Conservation (phyloP, 2,888 invertebrate species). For the Eutolmus rufibarbis region DNA sequence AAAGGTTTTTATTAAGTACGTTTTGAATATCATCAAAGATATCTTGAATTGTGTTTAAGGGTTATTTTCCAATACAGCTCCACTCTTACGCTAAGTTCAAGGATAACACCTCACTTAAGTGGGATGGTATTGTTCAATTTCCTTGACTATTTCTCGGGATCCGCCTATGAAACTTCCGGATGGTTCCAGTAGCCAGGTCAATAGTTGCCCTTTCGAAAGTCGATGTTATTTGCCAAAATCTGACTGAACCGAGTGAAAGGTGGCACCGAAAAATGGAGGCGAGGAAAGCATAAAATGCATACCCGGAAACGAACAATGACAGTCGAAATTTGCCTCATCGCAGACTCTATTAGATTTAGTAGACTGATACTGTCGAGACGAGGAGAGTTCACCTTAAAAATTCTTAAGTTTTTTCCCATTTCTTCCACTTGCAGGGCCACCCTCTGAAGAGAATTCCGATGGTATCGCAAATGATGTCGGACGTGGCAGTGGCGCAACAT, state of each 20-base stretch:
- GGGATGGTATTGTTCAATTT: neutral
- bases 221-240: neutral
- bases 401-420: slow-evolving; percentile 6
- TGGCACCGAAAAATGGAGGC: neutral
- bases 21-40: neutral
- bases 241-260: neutral
- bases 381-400: neutral
- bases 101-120: neutral
- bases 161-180: neutral
- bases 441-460: slow-evolving; percentile 49
- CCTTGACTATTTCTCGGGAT: neutral
- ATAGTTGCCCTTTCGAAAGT: neutral
- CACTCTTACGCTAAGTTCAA: neutral
- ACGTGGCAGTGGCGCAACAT: slow-evolving; percentile 40
- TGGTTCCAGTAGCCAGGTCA: neutral
- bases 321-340: neutral
- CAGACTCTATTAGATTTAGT: slow-evolving; percentile 24
- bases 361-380: slow-evolving; percentile 24
- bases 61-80: neutral
- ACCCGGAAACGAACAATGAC: neutral
- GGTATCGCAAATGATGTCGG: slow-evolving; percentile 44
- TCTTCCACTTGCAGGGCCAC: slow-evolving; percentile 46
- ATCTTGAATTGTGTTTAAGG: neutral
- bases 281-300: neutral
- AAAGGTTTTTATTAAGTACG: neutral